phyloP scores from a whole-genome alignment of 2,113 vertebrate genomes.

The Eupsittula cactorum region DNA sequence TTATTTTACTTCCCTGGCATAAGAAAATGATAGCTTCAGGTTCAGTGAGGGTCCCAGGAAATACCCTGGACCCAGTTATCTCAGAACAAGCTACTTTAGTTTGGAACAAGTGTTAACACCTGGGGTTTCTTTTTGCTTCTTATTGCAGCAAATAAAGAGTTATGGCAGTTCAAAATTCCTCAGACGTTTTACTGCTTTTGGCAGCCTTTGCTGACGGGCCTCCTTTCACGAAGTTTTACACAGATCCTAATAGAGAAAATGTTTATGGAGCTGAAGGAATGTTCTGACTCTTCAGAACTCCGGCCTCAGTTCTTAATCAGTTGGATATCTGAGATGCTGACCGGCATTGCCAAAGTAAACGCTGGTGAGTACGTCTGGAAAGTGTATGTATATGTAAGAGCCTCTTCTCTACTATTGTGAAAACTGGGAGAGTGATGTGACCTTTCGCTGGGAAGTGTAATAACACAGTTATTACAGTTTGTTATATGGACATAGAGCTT shows the following conservation, averaged over 20 bases:
- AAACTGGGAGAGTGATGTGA: not conserved
- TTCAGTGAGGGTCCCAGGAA: not conserved
- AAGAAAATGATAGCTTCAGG: not conserved
- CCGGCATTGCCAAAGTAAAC: constrained; percentile 79
- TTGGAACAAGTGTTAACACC: not conserved
- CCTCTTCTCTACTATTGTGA: not conserved
- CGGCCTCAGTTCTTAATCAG: constrained; percentile 82
- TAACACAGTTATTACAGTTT: not conserved
- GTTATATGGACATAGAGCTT: not conserved
- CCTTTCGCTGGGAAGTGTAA: not conserved
- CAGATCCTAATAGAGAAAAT: constrained; percentile 88
- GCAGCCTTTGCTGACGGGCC: constrained; percentile 86
- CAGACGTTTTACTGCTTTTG: constrained; percentile 85
- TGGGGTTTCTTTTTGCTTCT: not conserved
- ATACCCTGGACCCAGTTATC: not conserved
- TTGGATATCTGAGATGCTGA: constrained; percentile 88
- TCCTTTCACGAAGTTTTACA: constrained; percentile 82
- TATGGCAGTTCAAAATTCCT: constrained; percentile 76
- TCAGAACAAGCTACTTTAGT: not conserved
- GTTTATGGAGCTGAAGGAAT: constrained; percentile 80
- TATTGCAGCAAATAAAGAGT: constrained; percentile 66
- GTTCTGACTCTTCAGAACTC: constrained; percentile 63
- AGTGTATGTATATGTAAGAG: not conserved
- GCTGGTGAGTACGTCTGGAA: constrained; percentile 66
- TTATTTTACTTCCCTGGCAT: not conserved